Conservation (phyloP, 2,888 invertebrate species). For the Mythimna pallens region DNA sequence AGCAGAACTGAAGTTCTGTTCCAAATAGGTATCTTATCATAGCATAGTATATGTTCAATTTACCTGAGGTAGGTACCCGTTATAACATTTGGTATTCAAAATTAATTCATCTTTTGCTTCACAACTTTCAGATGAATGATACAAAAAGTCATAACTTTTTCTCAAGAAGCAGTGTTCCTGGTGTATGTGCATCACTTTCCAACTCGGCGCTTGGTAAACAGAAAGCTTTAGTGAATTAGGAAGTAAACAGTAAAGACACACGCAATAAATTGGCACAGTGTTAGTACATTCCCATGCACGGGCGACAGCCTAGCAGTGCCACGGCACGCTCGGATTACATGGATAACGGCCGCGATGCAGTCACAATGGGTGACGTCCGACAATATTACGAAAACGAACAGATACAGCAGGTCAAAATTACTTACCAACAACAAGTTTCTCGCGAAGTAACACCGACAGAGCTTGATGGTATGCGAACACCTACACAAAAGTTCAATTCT, state of each 20-base stretch:
- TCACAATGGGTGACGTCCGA: constrained; percentile 5
- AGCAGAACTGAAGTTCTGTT: background rate
- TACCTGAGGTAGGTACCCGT: background rate
- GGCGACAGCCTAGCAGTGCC: constrained; percentile 45
- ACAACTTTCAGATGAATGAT: constrained; percentile 18
- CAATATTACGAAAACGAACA: constrained; percentile 37
- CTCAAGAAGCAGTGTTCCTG: constrained; percentile 3
- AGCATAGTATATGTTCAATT: background rate
- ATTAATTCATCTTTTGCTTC: background rate
- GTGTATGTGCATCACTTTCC: constrained; percentile 38
- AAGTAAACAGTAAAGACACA: constrained; percentile 67
- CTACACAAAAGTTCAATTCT: constrained; percentile 73
- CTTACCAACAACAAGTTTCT: constrained; percentile 84
- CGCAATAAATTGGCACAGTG: constrained; percentile 64
- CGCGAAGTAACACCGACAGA: constrained; percentile 72
- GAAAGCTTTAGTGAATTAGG: constrained; percentile 62
- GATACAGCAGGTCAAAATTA: constrained; percentile 58
- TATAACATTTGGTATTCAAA: background rate
- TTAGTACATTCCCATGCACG: constrained; percentile 57
- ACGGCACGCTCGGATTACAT: constrained; percentile 34
- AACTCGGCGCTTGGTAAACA: constrained; percentile 46
- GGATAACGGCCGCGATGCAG: constrained; percentile 11
- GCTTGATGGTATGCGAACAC: constrained; percentile 72
- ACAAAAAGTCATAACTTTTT: constrained; percentile 4
- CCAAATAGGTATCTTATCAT: background rate